Percentiles rank a stretch among this genome's conserved stretches.
These are phyloP conservation scores for Callyntrura guangdongensis DNA, from an alignment of 2,888 invertebrate genomes.

Conservation along the genomic window DNA sequence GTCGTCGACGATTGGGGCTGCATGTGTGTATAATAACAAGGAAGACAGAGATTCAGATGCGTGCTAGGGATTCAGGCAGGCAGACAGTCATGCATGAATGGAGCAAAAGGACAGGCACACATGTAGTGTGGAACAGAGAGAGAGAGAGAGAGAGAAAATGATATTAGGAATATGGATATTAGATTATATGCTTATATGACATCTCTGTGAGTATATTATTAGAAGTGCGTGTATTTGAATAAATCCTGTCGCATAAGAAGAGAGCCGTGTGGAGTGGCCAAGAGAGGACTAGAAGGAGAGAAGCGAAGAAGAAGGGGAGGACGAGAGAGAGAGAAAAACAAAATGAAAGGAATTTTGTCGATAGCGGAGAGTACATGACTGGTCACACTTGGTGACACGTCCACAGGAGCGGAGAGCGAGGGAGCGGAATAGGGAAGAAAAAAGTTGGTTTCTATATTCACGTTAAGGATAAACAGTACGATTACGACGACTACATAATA, in stretches of 20 bases:
- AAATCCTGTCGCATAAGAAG: too few relatives aligned
- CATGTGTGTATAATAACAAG: neutral
- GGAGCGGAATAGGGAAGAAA: neutral
- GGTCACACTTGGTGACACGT: conserved; percentile 76
- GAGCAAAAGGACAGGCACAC: too few relatives aligned
- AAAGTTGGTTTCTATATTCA: neutral
- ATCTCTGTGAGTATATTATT: too few relatives aligned
- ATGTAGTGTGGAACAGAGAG: too few relatives aligned
- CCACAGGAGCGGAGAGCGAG: conserved; percentile 15
- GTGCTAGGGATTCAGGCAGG: too few relatives aligned
- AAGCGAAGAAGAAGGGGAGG: conserved; percentile 9
- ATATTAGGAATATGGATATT: too few relatives aligned
- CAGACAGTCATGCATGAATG: too few relatives aligned
- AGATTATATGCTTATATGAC: too few relatives aligned
- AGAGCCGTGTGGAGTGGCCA: too few relatives aligned
- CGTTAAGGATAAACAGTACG: neutral
- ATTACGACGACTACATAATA: neutral
- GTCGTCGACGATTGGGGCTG: neutral
- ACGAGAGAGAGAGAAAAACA: conserved; percentile 30
- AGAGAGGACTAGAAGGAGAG: conserved; percentile 32
- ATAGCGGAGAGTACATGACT: conserved; percentile 66
- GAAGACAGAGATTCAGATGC: too few relatives aligned
- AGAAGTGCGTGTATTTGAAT: too few relatives aligned
- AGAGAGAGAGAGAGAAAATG: too few relatives aligned
- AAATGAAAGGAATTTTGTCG: conserved; percentile 47